These are phyloP conservation scores for Mechanitis mazaeus DNA, from an alignment of 2,888 invertebrate species.

Conservation along the genomic window DNA sequence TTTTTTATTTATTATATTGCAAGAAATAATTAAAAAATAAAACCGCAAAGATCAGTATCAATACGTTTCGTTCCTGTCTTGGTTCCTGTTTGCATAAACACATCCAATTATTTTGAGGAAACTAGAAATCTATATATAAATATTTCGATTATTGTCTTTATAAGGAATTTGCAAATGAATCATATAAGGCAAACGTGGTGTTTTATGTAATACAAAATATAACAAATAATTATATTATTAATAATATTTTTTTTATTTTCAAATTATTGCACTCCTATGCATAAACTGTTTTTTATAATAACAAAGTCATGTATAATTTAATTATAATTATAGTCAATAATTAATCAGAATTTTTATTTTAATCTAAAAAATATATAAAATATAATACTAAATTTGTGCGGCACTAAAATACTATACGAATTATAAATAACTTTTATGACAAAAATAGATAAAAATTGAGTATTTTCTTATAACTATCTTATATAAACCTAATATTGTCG, in stretches of 20 bases:
- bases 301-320: too few species aligned
- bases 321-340: too few species aligned
- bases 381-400: conserved; percentile 5
- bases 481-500: conserved; percentile 48
- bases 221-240: background rate
- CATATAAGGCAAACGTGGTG: conserved; percentile 24
- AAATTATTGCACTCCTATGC: too few species aligned
- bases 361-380: background rate
- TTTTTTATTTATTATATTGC: too few species aligned
- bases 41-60: too few species aligned
- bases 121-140: background rate
- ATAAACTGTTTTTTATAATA: too few species aligned
- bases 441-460: conserved; percentile 30
- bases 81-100: too few species aligned
- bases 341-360: too few species aligned
- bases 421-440: conserved; percentile 9
- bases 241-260: too few species aligned
- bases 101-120: too few species aligned
- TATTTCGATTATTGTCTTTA: conserved; percentile 24
- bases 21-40: too few species aligned
- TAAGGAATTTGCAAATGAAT: conserved; percentile 25
- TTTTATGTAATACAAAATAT: conserved; percentile 3
- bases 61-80: too few species aligned
- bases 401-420: background rate
- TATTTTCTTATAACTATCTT: conserved; percentile 33